Conservation (phyloP, 2,113 vertebrate genomes). For the Salvator merianae region DNA sequence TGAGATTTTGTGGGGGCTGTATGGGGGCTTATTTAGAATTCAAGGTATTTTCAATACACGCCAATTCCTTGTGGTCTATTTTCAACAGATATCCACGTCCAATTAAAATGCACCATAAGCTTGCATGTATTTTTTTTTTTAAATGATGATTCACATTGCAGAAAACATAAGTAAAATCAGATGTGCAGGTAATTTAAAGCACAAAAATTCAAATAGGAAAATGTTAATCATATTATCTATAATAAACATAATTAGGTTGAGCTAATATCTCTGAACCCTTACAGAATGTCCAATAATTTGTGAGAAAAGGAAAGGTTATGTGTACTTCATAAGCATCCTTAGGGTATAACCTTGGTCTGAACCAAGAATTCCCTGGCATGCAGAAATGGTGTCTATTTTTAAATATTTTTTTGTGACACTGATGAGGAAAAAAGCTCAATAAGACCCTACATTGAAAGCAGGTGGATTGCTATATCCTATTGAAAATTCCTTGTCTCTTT, state of each 20-base stretch:
- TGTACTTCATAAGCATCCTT: background rate
- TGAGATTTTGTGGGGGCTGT: constrained; percentile 30
- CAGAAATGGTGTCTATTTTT: background rate
- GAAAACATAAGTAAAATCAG: constrained; percentile 1
- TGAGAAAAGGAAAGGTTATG: background rate
- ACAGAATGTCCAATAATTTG: background rate
- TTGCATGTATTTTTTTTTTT: constrained; percentile 14
- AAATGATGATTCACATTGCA: constrained; percentile 5
- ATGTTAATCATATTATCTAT: background rate
- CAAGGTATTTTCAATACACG: constrained; percentile 4
- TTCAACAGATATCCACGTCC: background rate
- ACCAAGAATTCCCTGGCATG: too few species aligned
- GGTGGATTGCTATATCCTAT: background rate
- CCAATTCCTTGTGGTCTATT: background rate
- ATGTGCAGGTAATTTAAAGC: background rate
- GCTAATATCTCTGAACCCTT: background rate
- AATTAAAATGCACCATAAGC: constrained; percentile 6
- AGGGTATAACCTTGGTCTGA: background rate
- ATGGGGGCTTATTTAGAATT: constrained; percentile 26
- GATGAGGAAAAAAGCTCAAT: background rate
- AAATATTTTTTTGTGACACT: background rate
- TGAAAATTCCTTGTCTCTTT: background rate
- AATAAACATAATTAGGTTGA: background rate
- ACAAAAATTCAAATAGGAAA: background rate
- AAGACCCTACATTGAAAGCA: background rate